Evolutionary conservation across 2,888 invertebrate genomes (phyloP).

Genomic region (Caenorhabditis virilis): DNA sequence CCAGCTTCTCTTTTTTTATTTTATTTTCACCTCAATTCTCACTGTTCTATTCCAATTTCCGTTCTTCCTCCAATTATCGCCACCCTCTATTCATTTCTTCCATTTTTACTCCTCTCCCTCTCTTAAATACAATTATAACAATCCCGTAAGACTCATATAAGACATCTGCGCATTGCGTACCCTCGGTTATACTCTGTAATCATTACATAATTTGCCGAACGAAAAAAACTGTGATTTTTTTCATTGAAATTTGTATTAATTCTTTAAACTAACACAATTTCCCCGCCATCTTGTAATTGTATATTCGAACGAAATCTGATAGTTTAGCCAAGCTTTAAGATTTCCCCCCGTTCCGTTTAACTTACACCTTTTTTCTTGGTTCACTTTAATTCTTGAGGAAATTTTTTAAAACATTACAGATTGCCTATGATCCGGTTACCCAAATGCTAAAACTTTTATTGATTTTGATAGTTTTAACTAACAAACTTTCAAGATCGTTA

Average conservation of each 20-base stretch:
- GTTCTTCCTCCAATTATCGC: slow-evolving; percentile 20
- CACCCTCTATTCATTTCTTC: slow-evolving; percentile 14
- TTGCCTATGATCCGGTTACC: too few species aligned
- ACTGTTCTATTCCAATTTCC: neutral
- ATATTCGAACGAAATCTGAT: slow-evolving; percentile 10
- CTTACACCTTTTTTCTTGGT: neutral
- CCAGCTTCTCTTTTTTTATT: neutral
- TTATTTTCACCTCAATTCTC: neutral
- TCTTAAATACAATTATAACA: slow-evolving; percentile 41
- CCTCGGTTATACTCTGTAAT: slow-evolving; percentile 24
- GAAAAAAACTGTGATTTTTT: too few species aligned
- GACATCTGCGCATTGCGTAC: slow-evolving; percentile 37
- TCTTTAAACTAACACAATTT: too few species aligned
- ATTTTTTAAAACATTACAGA: too few species aligned
- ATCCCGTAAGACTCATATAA: slow-evolving; percentile 29
- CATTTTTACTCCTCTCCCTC: neutral
- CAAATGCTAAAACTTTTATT: neutral
- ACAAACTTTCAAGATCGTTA: too few species aligned
- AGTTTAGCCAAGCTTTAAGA: neutral
- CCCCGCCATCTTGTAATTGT: slow-evolving; percentile 1
- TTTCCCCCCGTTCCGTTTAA: neutral
- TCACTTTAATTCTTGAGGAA: neutral
- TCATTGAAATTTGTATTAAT: too few species aligned
- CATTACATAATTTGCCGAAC: slow-evolving; percentile 37
- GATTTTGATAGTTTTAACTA: neutral